Conservation (phyloP, 2,797 vertebrate species). For the Neopelma chrysocephalum region DNA sequence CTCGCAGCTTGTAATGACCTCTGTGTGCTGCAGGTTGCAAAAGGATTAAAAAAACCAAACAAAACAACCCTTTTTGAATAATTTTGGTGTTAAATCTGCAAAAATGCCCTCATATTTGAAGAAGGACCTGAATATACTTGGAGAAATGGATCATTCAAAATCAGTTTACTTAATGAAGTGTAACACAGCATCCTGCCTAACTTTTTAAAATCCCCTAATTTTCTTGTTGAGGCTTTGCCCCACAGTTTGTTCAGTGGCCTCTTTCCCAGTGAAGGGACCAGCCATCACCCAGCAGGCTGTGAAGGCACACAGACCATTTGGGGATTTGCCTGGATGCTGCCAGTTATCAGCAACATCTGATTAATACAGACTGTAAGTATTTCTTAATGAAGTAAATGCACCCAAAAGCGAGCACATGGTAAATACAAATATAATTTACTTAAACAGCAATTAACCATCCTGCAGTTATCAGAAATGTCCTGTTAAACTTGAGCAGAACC, state of each 20-base stretch:
- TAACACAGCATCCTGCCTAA: background rate
- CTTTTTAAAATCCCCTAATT: background rate
- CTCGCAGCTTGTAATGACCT: background rate
- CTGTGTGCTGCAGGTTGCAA: background rate
- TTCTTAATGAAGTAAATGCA: conserved; percentile 51
- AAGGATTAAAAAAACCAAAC: background rate
- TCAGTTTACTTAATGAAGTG: background rate
- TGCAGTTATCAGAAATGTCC: conserved; percentile 29
- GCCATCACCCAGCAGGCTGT: background rate
- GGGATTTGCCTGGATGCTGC: background rate
- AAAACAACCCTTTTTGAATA: background rate
- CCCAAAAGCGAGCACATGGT: conserved; percentile 57
- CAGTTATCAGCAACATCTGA: conserved; percentile 53
- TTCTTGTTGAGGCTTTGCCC: background rate
- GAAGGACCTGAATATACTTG: background rate
- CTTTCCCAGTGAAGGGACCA: background rate
- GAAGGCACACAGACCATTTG: background rate
- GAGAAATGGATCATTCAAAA: background rate
- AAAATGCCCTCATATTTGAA: background rate
- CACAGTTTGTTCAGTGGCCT: background rate
- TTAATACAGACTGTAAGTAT: conserved; percentile 11
- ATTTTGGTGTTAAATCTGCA: background rate
- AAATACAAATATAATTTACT: conserved; percentile 49
- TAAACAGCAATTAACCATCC: conserved; percentile 32
- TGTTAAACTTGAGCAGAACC: conserved; percentile 20